Conservation (phyloP, 2,888 invertebrate species). For the Apodemia mormo region DNA sequence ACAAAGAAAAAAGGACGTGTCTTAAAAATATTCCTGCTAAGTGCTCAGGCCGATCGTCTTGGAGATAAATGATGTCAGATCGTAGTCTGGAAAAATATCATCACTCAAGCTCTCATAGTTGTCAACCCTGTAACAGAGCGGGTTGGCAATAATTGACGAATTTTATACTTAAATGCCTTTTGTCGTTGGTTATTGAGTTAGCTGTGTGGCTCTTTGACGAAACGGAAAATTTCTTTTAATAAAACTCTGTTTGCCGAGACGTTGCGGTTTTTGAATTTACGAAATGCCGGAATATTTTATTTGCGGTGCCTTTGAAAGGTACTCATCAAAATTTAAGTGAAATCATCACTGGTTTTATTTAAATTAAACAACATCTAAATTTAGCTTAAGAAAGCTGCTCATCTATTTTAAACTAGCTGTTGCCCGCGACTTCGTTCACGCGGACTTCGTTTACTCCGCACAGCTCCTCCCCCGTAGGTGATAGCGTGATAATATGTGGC, state of each 20-base stretch:
- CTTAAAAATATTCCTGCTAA: background rate
- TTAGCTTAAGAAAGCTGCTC: too few species aligned
- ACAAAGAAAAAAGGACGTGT: background rate
- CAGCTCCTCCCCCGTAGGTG: too few species aligned
- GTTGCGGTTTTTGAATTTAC: conserved; percentile 37
- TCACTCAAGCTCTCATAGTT: background rate
- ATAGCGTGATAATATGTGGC: too few species aligned
- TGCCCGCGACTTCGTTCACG: too few species aligned
- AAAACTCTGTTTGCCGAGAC: conserved; percentile 40
- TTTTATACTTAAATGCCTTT: conserved; percentile 68
- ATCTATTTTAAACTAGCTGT: too few species aligned
- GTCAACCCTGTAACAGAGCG: conserved; percentile 43
- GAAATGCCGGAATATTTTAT: conserved; percentile 20
- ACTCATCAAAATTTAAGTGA: conserved; percentile 15
- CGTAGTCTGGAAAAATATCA: background rate
- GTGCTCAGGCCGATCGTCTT: background rate
- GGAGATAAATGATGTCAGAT: background rate
- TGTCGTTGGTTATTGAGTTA: conserved; percentile 64
- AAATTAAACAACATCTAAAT: too few species aligned
- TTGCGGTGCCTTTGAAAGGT: conserved; percentile 19
- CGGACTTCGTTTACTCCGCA: too few species aligned
- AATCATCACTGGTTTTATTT: conserved; percentile 10
- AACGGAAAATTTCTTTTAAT: conserved; percentile 54
- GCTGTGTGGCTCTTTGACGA: conserved; percentile 48
- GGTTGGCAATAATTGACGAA: conserved; percentile 65